phyloP scores from a whole-genome alignment of 1,140 invertebrate genomes.

The Ridgeia piscesae region DNA sequence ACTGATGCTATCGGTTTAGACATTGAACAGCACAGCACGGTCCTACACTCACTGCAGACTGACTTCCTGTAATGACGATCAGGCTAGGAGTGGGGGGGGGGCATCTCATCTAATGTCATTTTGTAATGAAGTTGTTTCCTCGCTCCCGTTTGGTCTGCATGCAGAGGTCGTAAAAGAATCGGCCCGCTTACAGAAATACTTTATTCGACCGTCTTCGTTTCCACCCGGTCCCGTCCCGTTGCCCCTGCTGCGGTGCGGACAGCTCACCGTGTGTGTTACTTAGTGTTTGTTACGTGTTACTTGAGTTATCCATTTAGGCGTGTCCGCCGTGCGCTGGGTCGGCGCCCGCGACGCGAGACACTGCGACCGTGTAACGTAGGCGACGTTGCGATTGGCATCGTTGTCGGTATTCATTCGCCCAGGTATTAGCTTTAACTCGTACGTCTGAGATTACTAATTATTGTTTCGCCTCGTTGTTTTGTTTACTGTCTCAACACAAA shows the following conservation, averaged over 20 bases:
- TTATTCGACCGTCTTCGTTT: background rate
- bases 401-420: background rate
- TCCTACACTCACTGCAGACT: background rate
- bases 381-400: background rate
- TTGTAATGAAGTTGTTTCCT: background rate
- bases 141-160: background rate
- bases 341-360: background rate
- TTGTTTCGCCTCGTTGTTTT: background rate
- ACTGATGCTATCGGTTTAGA: background rate
- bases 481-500: background rate
- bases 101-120: background rate
- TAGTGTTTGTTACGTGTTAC: constrained; percentile 5
- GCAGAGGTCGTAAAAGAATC: background rate
- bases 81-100: no score
- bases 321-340: background rate
- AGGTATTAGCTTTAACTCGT: background rate
- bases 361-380: background rate
- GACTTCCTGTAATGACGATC: background rate
- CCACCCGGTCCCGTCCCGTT: background rate
- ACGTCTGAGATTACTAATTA: background rate
- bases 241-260: background rate
- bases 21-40: background rate
- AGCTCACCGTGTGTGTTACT: background rate
- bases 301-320: background rate
- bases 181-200: background rate